Conservation (phyloP, 2,888 invertebrate genomes). For the Cinara cedri region DNA sequence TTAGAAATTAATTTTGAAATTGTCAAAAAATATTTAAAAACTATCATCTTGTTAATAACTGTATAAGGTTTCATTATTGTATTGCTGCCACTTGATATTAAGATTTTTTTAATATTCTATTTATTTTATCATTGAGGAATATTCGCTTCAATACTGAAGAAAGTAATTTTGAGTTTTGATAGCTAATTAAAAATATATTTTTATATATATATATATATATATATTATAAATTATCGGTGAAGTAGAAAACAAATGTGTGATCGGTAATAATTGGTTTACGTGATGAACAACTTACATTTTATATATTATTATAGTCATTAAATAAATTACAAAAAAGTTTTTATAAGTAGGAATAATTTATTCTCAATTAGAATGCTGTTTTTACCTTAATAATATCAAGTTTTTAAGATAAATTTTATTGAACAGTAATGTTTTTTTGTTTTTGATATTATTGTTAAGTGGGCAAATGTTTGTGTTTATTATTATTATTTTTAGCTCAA, state of each 20-base stretch:
- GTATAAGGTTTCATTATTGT: slow-evolving; percentile 25
- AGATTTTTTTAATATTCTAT: slow-evolving; percentile 9
- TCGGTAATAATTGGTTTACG: slow-evolving; percentile 15
- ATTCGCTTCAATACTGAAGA: too few relatives aligned
- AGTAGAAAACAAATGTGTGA: slow-evolving; percentile 15
- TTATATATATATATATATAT: too few relatives aligned
- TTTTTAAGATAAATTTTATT: slow-evolving; percentile 3
- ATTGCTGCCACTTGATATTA: neutral
- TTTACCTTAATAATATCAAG: neutral
- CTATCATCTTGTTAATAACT: slow-evolving; percentile 31
- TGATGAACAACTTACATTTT: slow-evolving; percentile 3
- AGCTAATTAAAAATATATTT: too few relatives aligned
- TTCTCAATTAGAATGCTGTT: neutral
- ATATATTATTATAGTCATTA: slow-evolving; percentile 8
- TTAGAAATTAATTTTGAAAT: slow-evolving; percentile 34
- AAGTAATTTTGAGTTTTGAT: slow-evolving; percentile 7
- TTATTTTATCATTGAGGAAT: slow-evolving; percentile 9
- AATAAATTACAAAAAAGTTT: slow-evolving; percentile 20
- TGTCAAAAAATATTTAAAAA: slow-evolving; percentile 16
- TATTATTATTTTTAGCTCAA: slow-evolving; percentile 50
- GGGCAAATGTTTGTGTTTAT: slow-evolving; percentile 21
- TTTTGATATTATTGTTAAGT: slow-evolving; percentile 39
- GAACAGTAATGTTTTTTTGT: slow-evolving; percentile 16
- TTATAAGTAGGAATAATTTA: slow-evolving; percentile 25
- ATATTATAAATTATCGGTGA: slow-evolving; percentile 27